Evolutionary conservation across 2,113 vertebrate species (phyloP).

Genomic region (Alexandromys fortis): DNA sequence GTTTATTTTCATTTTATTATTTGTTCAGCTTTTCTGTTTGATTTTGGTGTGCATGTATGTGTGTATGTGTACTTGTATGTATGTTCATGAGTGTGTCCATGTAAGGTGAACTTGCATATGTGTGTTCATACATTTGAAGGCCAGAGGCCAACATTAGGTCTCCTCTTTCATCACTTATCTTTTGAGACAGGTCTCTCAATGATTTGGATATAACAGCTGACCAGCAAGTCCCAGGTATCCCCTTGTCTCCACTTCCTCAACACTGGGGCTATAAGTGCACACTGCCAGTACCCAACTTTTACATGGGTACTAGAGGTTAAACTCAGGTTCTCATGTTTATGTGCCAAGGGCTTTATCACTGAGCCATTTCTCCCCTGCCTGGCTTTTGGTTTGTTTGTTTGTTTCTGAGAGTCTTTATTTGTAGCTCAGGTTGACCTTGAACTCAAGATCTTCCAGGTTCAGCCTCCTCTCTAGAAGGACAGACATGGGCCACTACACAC

Average conservation of each 20-base stretch:
- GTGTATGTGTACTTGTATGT: rapidly evolving
- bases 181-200: neutral
- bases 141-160: no score
- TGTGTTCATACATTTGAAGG: no score
- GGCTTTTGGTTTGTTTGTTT: neutral
- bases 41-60: no score
- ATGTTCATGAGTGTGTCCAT: neutral
- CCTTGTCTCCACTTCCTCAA: neutral
- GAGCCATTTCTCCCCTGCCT: neutral
- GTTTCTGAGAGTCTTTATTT: neutral
- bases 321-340: neutral
- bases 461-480: no score
- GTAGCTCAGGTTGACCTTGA: neutral
- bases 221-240: neutral
- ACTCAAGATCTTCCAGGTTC: neutral
- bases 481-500: neutral
- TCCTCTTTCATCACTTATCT: neutral
- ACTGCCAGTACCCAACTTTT: neutral
- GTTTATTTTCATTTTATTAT: neutral
- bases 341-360: no score
- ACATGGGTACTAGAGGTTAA: neutral
- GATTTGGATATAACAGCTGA: neutral
- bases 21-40: neutral
- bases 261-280: neutral
- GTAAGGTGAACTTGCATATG: neutral